Base-by-base conservation (phyloP, 2,888 invertebrate genomes). In the Catocala nupta region DNA sequence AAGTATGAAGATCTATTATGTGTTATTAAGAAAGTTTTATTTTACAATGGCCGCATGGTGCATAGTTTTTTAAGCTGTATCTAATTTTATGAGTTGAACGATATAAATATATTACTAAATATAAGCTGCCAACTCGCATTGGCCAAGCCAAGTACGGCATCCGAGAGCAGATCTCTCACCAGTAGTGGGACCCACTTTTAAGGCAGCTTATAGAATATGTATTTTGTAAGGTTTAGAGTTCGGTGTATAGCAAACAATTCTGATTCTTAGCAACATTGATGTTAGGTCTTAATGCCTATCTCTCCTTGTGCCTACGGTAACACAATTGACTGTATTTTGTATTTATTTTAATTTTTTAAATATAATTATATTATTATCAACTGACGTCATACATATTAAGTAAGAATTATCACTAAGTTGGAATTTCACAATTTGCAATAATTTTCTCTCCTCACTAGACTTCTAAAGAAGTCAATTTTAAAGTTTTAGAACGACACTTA, bases 401-500 rank as follows among this genome's bases (percentile, higher is more conserved):
- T 49, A 53, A 43, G 12, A 1, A 39, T 7, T 42, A 56, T 59
- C 49, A 49, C 49, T 52, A 52, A 16, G 11, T 43, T 39, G 47
- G 45, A 44, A 59, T 33, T 34, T 56, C 13, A 49, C 34, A 43
- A 43, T 44, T 5, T n/a, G 9, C 13, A 47, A 16, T 0, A 10
- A 9, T 36, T 25, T 43, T 5, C 25, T 48, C 25, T 47, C 6
- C 4, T 34, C 34, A 43, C 25, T 43, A 13, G 34, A 44, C 16
- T 59, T 44, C 11, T 10, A 11, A 45, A 34, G 25, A 12, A 52
- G 51, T 58, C 54, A 44, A 49, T 49, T 53, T 59, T 5, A 25
- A 58, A 42, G 47, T 54, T 52, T 25, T 39, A 49, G 33, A 49
- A 54, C 58, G 45, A 54, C 58, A 52, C 54, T 53, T 13, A 47